Base-by-base conservation (phyloP, 23 tunicate species). In the Styela clava region DNA sequence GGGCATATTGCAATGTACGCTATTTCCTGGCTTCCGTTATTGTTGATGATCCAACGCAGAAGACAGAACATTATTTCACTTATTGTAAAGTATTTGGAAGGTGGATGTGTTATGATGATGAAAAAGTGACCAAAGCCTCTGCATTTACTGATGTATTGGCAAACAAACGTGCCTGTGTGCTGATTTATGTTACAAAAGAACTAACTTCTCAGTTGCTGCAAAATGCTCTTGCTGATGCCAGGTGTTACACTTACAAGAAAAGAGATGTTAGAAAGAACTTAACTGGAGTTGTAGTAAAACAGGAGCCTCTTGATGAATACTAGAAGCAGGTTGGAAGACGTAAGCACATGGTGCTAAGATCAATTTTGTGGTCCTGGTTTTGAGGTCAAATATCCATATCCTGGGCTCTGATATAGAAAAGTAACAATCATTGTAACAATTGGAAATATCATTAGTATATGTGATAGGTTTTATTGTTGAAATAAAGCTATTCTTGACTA, bases 101-200 rank as follows among this genome's bases (percentile, higher is more conserved):
- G 31, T 76, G 81, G 81, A 76, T 44, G 64, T 44, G 32, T 52
- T 76, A 76, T 31, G 64, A 76, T 26, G 81, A 76, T 44, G 65
- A 52, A 24, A 22, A n/a, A 18, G 81, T 18, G 16, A 21, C 64
- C n/a, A 28, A 21, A 22, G 26, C 29, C 0, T 25, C 52, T 19
- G 23, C 65, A 7, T 74, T 22, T 34, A 26, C 31, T 7, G 65
- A 44, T 0, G 65, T 44, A n/a, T 24, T 52, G 29, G n/a, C 5
- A 52, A 23, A 27, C 27, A 25, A 28, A 36, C 3, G 34, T 3
- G 35, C 34, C 3, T 30, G 35, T 21, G 81, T 52, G 21, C 37
- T 76, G 69, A 56, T 76, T 22, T 76, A 76, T 52, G 81, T 76
- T 27, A 76, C 81, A n/a, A 36, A 29, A 27, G 81, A 76, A 64